Base-by-base conservation (phyloP, 1,140 invertebrate species). In the Sweltsa coloradensis region DNA sequence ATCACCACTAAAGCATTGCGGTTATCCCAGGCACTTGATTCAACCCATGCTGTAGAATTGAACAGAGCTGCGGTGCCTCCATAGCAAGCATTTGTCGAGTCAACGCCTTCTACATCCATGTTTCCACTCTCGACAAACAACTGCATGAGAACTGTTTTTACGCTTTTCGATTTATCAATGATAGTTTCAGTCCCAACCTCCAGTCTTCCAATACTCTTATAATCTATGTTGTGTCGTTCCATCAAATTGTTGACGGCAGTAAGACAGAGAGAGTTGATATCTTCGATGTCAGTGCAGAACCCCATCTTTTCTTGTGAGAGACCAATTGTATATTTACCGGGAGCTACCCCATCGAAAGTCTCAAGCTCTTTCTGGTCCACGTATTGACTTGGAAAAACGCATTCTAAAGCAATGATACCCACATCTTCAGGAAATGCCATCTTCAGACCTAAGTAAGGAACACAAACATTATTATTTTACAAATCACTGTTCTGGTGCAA, bases 161-260 rank as follows among this genome's bases (percentile, higher is more conserved):
- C 89, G 62, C 89, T 93, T 70, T 98, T 99, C 51, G 92, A 97
- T 71, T 99, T 99, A 63, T 99, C 96, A 39, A 99, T 75, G 34
- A 99, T 83, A 1, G 96, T 98, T 65, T 99, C 96, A 5, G 96
- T 99, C 21, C 95, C 96, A 14, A 99, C 93, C 69, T 95, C 93
- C 18, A 99, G 60, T n/a, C 86, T 76, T 0, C 96, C 96, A 55
- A 99, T 88, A 40, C 89, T 76, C 53, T 73, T 63, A 37, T 81
- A 78, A 49, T 78, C 64, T 59, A 92, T 72, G 11, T 74, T 66
- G 57, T 87, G 74, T 45, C 79, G 79, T 50, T 90, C 81, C 57
- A 94, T 67, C 3, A 93, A 65, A n/a, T 78, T 73, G 24, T 85
- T 78, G 0, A 95, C 77, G 4, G 89, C 95, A 1, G 93, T 99